A percentile compares a stretch with the other conserved stretches of the same genome.
Evolutionary conservation across 2,888 invertebrate species (phyloP).

Genomic region (Pyrrhia umbra): DNA sequence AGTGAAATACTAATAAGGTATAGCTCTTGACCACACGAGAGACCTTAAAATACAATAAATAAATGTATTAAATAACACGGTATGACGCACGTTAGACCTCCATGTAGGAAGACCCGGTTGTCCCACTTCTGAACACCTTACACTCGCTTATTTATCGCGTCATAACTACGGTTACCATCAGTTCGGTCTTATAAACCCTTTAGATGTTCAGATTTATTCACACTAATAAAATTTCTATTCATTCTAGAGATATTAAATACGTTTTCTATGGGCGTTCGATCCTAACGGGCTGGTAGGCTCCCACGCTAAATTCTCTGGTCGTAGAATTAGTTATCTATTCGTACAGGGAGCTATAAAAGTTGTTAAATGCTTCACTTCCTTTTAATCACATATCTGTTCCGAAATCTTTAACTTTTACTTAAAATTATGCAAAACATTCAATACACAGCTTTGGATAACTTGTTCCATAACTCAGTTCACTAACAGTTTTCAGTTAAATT

Average conservation of each 20-base stretch:
- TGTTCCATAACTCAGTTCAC: no score
- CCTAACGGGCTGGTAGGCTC: slow-evolving; percentile 28
- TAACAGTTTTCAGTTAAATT: no score
- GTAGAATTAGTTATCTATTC: slow-evolving; percentile 10
- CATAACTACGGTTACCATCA: slow-evolving; percentile 38
- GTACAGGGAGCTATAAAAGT: neutral
- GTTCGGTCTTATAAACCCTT: slow-evolving; percentile 34
- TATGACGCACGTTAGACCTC: slow-evolving; percentile 54
- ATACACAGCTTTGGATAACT: no score
- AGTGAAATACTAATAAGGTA: slow-evolving; percentile 27
- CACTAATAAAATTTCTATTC: slow-evolving; percentile 47
- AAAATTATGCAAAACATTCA: no score
- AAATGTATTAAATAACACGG: slow-evolving; percentile 55
- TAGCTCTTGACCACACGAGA: slow-evolving; percentile 39
- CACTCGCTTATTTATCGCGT: slow-evolving; percentile 33
- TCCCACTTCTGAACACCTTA: slow-evolving; percentile 32
- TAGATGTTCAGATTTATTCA: slow-evolving; percentile 45
- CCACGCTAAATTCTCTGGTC: slow-evolving; percentile 50
- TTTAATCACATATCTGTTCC: no score
- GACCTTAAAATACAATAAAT: slow-evolving; percentile 48
- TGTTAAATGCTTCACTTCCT: neutral
- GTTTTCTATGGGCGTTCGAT: slow-evolving; percentile 30
- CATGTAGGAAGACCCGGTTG: slow-evolving; percentile 41
- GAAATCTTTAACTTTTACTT: no score
- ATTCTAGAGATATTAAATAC: slow-evolving; percentile 38